Conservation (phyloP, 2,113 vertebrate species). For the Cryptomyrus ogoouensis region DNA sequence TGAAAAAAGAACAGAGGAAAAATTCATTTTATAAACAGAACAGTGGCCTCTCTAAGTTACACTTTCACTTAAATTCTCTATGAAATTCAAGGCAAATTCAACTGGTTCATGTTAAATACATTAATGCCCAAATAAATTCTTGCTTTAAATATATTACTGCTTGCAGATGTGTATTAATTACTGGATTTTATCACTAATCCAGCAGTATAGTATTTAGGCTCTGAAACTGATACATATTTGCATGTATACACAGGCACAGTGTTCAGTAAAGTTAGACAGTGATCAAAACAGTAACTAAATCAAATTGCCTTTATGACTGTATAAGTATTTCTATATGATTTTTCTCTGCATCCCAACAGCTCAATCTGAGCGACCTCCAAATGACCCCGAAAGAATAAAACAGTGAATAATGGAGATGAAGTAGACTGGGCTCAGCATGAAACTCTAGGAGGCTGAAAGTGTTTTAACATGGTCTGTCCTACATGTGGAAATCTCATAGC, state of each 20-base stretch:
- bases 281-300: background rate
- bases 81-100: background rate
- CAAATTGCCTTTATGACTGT: background rate
- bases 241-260: background rate
- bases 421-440: background rate
- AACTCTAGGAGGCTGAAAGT: background rate
- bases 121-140: background rate
- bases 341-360: background rate
- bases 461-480: background rate
- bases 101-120: background rate
- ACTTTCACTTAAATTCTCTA: background rate
- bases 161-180: background rate
- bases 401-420: background rate
- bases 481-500: slow-evolving; percentile 24
- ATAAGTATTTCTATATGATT: background rate
- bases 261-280: background rate
- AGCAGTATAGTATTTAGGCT: background rate
- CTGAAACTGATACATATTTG: background rate
- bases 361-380: background rate
- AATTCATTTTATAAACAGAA: background rate
- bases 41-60: background rate
- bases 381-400: background rate
- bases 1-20: background rate
- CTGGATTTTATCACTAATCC: background rate
- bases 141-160: background rate